Evolutionary conservation across 2,888 invertebrate genomes (phyloP), one percentile per base, ranked within the genome.

Genomic region (Rhaphigaster nebulosa): DNA sequence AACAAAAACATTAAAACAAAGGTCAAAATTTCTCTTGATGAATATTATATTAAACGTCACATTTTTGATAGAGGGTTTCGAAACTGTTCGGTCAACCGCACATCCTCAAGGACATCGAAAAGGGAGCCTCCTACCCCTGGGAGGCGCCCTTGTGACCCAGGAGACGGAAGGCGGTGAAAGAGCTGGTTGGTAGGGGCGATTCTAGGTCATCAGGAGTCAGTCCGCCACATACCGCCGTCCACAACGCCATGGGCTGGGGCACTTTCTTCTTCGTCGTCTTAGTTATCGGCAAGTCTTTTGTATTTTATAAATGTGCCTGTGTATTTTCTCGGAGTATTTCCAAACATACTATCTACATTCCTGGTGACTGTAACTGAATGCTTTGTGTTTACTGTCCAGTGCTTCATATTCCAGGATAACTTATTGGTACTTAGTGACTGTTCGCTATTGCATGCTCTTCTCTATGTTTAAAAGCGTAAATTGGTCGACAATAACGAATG

Each of bases 201-300:
- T 88, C 88, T 88, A 88, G 88, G 88, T 88, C 88, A 88, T 56
- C 56, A 20, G 34, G 60, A 60, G 54, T 41, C 60, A 88, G 88
- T 88, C 60, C 41, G 8, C 18, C 65, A 13, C 52, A n/a, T 41
- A 88, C 56, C 41, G 88, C 13, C 60, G 54, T n/a, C 34, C 65
- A 45, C 41, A n/a, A 29, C 56, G 56, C 26, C 56, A 54, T 56
- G 52, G 60, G 88, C 26, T 88, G 88, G 88, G 60, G 41, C 20
- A 60, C 34, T 60, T n/a, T 56, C 34, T 29, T 87, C 54, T 54
- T 60, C 60, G 65, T 88, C 88, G 41, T 88, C 56, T 60, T 88
- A 88, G 41, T 34, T 23, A 45, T 88, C 26, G 88, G 88, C 88
- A 88, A 88, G 88, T 88, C 88, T 41, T 41, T 60, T 88, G 12